phyloP scores from a whole-genome alignment of 2,113 vertebrate species.

The Naja naja region DNA sequence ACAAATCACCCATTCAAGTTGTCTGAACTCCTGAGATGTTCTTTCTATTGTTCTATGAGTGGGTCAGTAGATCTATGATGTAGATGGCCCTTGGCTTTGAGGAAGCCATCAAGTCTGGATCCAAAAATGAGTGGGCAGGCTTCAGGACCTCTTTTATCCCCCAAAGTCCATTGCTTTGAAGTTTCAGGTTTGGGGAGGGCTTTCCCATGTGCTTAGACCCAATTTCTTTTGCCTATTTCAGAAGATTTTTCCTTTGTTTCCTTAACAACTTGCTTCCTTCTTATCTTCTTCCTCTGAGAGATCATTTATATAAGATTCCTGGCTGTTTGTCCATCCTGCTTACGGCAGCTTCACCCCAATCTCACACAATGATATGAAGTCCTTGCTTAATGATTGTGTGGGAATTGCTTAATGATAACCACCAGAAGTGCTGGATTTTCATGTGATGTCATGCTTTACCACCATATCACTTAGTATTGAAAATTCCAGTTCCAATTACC shows the following conservation, averaged over 20 bases:
- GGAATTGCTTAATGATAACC: not conserved
- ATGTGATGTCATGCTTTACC: not conserved
- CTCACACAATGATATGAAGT: not conserved
- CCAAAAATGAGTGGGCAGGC: no score
- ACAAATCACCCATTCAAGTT: not conserved
- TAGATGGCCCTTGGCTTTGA: not conserved
- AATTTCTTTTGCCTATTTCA: not conserved
- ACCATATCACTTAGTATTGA: not conserved
- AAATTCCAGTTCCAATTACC: not conserved
- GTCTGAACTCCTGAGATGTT: not conserved
- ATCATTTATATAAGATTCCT: no score
- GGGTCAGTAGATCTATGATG: not conserved
- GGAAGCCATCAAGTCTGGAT: no score
- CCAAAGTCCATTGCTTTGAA: no score
- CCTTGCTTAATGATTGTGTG: not conserved
- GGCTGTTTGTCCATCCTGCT: not conserved
- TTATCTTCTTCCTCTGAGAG: not conserved
- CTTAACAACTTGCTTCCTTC: not conserved
- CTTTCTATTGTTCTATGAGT: not conserved
- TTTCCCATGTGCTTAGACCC: not conserved
- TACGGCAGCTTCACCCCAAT: not conserved
- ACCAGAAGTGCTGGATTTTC: not conserved
- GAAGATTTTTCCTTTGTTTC: not conserved
- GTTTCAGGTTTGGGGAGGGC: not conserved
- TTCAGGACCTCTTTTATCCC: no score